Base-by-base conservation (phyloP, 2,797 vertebrate genomes). In the Toxotes lorentzi region DNA sequence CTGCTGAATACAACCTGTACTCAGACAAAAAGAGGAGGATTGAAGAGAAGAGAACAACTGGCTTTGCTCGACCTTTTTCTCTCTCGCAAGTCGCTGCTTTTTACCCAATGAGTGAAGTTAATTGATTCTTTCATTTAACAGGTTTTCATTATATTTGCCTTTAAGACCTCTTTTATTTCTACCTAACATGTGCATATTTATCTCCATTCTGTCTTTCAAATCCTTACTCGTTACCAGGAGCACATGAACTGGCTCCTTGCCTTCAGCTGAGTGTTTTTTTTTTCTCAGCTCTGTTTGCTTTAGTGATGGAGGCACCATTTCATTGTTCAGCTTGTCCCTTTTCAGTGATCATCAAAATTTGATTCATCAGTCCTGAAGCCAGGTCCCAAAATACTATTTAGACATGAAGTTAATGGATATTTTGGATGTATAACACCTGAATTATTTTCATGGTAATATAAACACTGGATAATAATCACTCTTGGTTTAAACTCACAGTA, bases 21-120 rank as follows among this genome's bases (percentile, higher is more conserved):
- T 90, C 79, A 80, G 53, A 67, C 54, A 56, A 76, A 56, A 30
- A 32, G 10, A 48, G 19, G 19, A 2, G 14, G 34, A 43, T 24
- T 80, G 93, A 90, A 82, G 57, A 38, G 75, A 61, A 66, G 14
- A 67, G 78, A 90, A 80, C 81, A 82, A 81, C 79, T 82, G 77
- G 95, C 96, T 95, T 95, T 93, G 91, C 92, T 93, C 93, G 94
- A 95, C 94, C 94, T 94, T 96, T 95, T 96, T 95, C 95, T 96
- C 93, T 93, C 91, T 86, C 30, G 51, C 73, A 86, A 83, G 84
- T 73, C 64, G 61, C 62, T 63, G 53, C 71, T 85, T 86, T 64
- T 62, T 60, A 34, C 63, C 38, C 30, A 62, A 78, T 41, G 66
- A 85, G 73, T 64, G 72, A 85, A 79, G 80, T 80, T 72, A 68